Evolutionary conservation across 2,113 vertebrate species (phyloP), one percentile per base, ranked within the genome.

Genomic region (Stegostoma tigrinum): DNA sequence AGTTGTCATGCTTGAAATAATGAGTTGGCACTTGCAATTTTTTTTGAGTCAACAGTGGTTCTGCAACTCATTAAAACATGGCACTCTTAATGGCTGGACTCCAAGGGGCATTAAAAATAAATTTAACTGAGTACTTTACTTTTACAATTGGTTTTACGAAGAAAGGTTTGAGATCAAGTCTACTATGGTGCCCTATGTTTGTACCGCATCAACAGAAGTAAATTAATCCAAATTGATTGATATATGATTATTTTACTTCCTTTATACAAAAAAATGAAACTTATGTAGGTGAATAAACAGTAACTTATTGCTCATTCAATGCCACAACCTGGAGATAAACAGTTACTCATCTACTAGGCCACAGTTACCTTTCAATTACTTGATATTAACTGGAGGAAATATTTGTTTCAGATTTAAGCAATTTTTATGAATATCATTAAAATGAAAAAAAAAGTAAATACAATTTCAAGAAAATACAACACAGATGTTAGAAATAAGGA

Each of bases 401-500:
- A 61, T 89, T 61, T 89, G 34, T 89, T 89, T 55, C 86, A 34
- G 52, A 89, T 89, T 89, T 61, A 89, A 93, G 64, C 61, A 66
- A 66, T 67, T 15, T 90, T 64, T 67, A 66, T 66, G 34, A 67
- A 91, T 91, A 38, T 67, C 34, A 93, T 93, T 93, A 64, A 93
- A 93, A n/a, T 38, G n/a, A 61, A 34, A 45, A 80, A 67, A 93
- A n/a, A 68, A 19, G 5, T 70, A 70, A 24, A 75, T 38, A 64
- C 61, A 93, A n/a, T 24, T 67, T 42, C 19, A 93, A 12, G 89
- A n/a, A 91, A 91, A 91, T 91, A 21, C 17, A 66, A 91, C 64
- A 64, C 89, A 91, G 55, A 91, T 91, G 89, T 91, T 64, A 91
- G 38, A 27, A 93, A 93, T n/a, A 67, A 66, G 89, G 66, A 93